Percentiles rank a stretch among this genome's conserved stretches.
Evolutionary conservation across 2,113 vertebrate genomes (phyloP).

Genomic region (Phrynosoma platyrhinos): DNA sequence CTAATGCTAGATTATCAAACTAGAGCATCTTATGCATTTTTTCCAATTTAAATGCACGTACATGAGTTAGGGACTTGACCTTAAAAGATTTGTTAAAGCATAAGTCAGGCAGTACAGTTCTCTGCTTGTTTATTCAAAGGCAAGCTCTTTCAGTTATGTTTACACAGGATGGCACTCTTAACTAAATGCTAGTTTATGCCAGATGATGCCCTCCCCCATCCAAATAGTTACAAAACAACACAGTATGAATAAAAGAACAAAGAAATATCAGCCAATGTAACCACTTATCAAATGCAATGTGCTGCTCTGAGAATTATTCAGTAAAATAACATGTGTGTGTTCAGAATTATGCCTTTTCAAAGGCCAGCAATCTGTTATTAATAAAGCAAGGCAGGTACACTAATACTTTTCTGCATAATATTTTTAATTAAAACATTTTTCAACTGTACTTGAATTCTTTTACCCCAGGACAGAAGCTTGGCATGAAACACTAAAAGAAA

Average conservation of each 20-base stretch:
- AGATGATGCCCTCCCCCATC: neutral
- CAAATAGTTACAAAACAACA: fast-evolving
- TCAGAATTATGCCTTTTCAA: conserved; percentile 36
- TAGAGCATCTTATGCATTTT: neutral
- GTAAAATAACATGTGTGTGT: conserved; percentile 43
- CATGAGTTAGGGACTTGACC: neutral
- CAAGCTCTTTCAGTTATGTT: neutral
- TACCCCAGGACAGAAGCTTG: conserved; percentile 58
- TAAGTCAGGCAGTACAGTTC: neutral
- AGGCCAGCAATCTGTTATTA: conserved; percentile 64
- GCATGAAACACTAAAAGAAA: conserved; percentile 55
- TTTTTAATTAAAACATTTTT: conserved; percentile 69
- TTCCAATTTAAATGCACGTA: neutral
- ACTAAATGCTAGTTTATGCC: neutral
- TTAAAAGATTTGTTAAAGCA: neutral
- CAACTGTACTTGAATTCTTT: conserved; percentile 54
- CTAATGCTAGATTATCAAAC: neutral
- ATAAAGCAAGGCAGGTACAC: conserved; percentile 49
- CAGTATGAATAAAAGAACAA: neutral
- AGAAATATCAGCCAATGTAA: conserved; percentile 42
- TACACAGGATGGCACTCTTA: neutral
- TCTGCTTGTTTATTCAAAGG: neutral
- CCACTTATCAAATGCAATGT: conserved; percentile 28
- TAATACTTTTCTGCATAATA: conserved; percentile 65
- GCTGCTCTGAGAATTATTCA: conserved; percentile 41